Conservation (phyloP, 2,113 vertebrate genomes). For the Polypterus senegalus region DNA sequence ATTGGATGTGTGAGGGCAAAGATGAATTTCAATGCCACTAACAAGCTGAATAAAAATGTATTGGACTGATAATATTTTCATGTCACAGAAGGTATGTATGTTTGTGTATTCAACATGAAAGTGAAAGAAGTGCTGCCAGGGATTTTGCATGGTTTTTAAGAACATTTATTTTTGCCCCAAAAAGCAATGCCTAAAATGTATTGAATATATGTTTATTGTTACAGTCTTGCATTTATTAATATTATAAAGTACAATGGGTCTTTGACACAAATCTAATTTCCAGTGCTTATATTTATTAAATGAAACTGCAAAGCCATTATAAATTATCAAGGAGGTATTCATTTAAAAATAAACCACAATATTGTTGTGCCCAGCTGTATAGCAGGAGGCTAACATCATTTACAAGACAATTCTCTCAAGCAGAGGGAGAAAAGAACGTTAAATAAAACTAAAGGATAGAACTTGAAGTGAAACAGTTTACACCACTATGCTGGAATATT, state of each 20-base stretch:
- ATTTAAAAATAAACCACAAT: slow-evolving; percentile 63
- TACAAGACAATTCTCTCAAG: slow-evolving; percentile 42
- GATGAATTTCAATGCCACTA: too few species aligned
- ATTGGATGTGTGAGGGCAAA: too few species aligned
- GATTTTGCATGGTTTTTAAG: too few species aligned
- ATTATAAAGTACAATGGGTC: slow-evolving; percentile 89
- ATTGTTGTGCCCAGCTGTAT: slow-evolving; percentile 43
- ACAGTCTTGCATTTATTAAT: slow-evolving; percentile 91
- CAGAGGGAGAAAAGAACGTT: neutral
- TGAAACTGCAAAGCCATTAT: slow-evolving; percentile 77
- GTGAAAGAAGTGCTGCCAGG: too few species aligned
- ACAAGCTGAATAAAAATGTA: too few species aligned
- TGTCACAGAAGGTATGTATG: too few species aligned
- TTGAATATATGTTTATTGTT: slow-evolving; percentile 98
- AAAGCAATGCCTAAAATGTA: too few species aligned
- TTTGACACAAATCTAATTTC: slow-evolving; percentile 85
- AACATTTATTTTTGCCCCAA: too few species aligned
- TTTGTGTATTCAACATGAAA: too few species aligned
- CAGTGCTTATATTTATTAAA: slow-evolving; percentile 93
- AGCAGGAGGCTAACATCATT: slow-evolving; percentile 47
- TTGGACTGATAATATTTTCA: too few species aligned
- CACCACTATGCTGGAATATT: slow-evolving; percentile 26
- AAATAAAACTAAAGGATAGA: too few species aligned
- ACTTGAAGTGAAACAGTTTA: too few species aligned
- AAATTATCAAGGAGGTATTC: slow-evolving; percentile 87